Evolutionary conservation across 1,140 invertebrate genomes (phyloP).

Genomic region (Andrena cerasifolii): DNA sequence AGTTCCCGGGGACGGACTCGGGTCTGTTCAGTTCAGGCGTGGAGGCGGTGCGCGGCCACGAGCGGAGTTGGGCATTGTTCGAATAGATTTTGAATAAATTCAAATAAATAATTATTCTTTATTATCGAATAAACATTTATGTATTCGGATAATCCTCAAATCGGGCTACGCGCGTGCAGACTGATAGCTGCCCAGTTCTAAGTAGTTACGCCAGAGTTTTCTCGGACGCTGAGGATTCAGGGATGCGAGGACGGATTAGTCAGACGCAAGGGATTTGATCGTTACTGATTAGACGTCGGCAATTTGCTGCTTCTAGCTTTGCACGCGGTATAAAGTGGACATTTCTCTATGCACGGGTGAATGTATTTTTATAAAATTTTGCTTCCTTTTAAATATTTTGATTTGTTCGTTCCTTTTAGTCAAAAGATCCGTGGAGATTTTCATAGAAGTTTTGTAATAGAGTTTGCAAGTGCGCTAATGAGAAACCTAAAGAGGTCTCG

Average conservation of each 20-base stretch:
- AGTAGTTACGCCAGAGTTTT: neutral
- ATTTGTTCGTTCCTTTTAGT: no score
- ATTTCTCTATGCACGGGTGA: neutral
- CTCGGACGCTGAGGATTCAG: neutral
- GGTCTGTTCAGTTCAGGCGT: neutral
- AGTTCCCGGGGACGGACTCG: neutral
- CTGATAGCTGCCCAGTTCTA: no score
- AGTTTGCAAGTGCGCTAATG: neutral
- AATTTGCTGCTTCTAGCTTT: neutral
- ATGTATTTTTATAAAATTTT: no score
- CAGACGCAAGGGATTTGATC: neutral
- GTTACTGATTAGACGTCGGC: slow-evolving; percentile 2
- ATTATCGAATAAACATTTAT: no score
- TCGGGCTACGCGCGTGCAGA: no score
- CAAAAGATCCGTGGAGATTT: no score
- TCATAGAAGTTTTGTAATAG: neutral
- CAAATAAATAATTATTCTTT: no score
- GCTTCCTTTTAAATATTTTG: no score
- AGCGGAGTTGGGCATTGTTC: no score
- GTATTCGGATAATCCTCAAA: neutral
- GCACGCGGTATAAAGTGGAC: neutral
- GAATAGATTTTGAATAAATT: no score
- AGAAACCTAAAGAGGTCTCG: slow-evolving; percentile 4
- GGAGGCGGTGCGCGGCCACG: no score
- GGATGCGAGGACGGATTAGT: neutral